Evolutionary conservation across 2,113 vertebrate species (phyloP).

Genomic region (Caranx ignobilis): DNA sequence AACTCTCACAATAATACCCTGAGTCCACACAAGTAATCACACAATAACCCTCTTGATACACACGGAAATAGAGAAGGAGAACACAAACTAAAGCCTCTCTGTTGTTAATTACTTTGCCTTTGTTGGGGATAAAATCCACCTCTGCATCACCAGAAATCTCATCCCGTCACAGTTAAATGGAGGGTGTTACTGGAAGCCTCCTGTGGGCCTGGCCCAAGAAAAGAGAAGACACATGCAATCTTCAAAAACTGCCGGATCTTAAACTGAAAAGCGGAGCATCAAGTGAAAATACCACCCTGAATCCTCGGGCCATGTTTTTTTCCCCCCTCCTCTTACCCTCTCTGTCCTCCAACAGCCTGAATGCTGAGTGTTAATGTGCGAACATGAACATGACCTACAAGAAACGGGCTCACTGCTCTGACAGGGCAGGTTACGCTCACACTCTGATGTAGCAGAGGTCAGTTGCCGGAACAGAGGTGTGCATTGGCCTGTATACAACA

Average conservation of each 20-base stretch:
- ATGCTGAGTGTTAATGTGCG: conserved; percentile 66
- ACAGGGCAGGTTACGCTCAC: conserved; percentile 55
- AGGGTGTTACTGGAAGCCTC: conserved; percentile 31
- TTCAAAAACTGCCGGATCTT: conserved; percentile 41
- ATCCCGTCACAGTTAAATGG: conserved; percentile 40
- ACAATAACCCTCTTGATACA: conserved; percentile 44
- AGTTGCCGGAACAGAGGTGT: conserved; percentile 45
- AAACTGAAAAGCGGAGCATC: conserved; percentile 56
- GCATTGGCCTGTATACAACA: conserved; percentile 33
- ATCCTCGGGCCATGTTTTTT: conserved; percentile 31
- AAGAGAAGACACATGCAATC: background rate
- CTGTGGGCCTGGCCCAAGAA: conserved; percentile 7
- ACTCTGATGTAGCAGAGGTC: conserved; percentile 61
- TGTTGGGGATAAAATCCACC: conserved; percentile 51
- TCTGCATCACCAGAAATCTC: conserved; percentile 50
- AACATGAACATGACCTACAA: conserved; percentile 66
- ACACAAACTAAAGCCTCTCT: conserved; percentile 20
- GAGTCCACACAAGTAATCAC: conserved; percentile 62
- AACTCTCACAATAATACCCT: conserved; percentile 45
- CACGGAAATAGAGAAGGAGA: conserved; percentile 14
- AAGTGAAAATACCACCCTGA: conserved; percentile 45
- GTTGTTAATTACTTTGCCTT: conserved; percentile 71
- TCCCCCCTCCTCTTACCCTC: background rate
- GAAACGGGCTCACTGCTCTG: conserved; percentile 51
- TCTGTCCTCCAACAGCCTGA: conserved; percentile 58